Evolutionary conservation across 2,888 invertebrate genomes (phyloP).

Genomic region (Torymus aiolomorphi): DNA sequence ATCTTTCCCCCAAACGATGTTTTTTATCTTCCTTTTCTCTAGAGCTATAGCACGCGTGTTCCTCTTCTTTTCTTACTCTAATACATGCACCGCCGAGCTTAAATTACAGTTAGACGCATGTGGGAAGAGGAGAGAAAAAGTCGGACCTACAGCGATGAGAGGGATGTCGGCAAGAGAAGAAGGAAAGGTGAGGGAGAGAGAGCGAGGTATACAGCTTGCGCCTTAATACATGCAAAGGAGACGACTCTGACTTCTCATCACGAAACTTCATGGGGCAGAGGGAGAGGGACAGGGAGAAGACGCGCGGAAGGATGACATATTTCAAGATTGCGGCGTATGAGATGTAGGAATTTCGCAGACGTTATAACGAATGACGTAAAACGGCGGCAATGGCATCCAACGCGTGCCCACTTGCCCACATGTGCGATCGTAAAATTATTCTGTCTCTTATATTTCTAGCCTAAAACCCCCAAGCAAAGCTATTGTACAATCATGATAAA

Average conservation of each 20-base stretch:
- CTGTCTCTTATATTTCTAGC: constrained; percentile 8
- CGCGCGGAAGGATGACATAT: constrained; percentile 42
- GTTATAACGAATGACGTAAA: constrained; percentile 43
- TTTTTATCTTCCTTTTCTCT: constrained; percentile 12
- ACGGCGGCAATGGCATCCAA: neutral
- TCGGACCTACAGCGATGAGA: constrained; percentile 1
- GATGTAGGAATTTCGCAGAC: constrained; percentile 17
- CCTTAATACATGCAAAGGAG: constrained; percentile 48
- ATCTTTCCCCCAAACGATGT: neutral
- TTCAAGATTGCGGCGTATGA: constrained; percentile 25
- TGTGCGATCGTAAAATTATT: constrained; percentile 27
- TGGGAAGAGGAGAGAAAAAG: constrained; percentile 9
- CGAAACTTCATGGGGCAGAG: constrained; percentile 38
- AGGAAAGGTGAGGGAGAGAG: too few relatives aligned
- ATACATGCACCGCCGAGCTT: constrained; percentile 28
- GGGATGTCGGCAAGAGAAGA: neutral
- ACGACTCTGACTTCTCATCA: constrained; percentile 47
- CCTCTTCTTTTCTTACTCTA: neutral
- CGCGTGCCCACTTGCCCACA: too few relatives aligned
- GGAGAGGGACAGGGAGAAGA: neutral
- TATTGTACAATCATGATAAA: constrained; percentile 6
- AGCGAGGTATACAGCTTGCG: neutral
- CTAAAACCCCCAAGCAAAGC: neutral
- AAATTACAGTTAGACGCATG: constrained; percentile 38
- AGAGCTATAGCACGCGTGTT: neutral